Percentiles rank a stretch among this genome's conserved stretches.
Evolutionary conservation across 2,113 vertebrate genomes (phyloP).

Genomic region (Eclectus roratus): DNA sequence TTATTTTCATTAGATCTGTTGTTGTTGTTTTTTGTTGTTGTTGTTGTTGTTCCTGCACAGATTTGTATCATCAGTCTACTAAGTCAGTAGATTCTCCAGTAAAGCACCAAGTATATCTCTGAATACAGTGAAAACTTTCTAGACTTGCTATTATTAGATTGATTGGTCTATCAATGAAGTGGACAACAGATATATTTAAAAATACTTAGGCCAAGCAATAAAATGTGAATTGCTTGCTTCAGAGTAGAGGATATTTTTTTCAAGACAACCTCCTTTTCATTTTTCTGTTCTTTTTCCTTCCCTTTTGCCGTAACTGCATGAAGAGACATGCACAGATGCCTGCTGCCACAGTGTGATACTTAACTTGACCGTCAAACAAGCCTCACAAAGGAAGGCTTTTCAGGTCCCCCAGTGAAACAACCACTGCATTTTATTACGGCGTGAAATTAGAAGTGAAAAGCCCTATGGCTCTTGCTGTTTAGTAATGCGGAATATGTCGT

Average conservation of each 20-base stretch:
- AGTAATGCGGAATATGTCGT: conserved; percentile 80
- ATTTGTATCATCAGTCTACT: neutral
- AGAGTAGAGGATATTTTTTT: neutral
- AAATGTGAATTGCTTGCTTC: neutral
- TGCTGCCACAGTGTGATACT: conserved; percentile 74
- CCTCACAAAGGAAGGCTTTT: conserved; percentile 82
- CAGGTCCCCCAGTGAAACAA: conserved; percentile 79
- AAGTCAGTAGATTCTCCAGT: neutral
- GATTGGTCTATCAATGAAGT: neutral
- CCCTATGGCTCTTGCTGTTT: conserved; percentile 75
- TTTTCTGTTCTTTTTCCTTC: neutral
- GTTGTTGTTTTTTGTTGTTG: neutral
- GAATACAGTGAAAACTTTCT: neutral
- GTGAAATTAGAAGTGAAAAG: conserved; percentile 89
- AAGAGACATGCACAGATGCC: conserved; percentile 73
- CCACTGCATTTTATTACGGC: conserved; percentile 83
- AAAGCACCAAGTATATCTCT: neutral
- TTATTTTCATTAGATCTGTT: neutral
- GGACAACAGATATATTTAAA: neutral
- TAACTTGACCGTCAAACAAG: conserved; percentile 75
- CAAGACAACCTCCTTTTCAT: neutral
- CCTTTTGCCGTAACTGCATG: conserved; percentile 39
- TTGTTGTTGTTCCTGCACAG: neutral
- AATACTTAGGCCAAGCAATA: conserved; percentile 3
- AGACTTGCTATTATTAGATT: neutral